Evolutionary conservation across 2,888 invertebrate genomes (phyloP).

Genomic region (Ceraclea dissimilis): DNA sequence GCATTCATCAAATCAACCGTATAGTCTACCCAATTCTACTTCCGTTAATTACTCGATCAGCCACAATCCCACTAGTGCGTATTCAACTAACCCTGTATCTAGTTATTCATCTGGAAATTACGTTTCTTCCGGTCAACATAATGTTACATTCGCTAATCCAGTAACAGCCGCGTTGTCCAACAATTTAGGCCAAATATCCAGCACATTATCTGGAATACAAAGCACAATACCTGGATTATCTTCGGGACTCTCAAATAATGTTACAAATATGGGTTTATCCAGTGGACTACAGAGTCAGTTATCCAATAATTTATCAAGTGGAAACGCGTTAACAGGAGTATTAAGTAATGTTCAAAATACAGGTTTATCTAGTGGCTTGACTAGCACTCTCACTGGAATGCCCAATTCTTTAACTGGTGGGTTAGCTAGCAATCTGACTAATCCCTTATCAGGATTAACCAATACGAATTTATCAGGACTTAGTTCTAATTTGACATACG

Average conservation of each 20-base stretch:
- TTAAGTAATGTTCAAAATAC: conserved; percentile 42
- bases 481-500: conserved; percentile 42
- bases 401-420: conserved; percentile 41
- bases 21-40: conserved; percentile 43
- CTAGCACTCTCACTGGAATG: conserved; percentile 40
- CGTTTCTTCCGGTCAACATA: conserved; percentile 41
- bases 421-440: conserved; percentile 32
- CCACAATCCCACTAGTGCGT: conserved; percentile 46
- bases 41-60: conserved; percentile 42
- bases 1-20: conserved; percentile 38
- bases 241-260: conserved; percentile 39
- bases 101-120: conserved; percentile 44
- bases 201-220: conserved; percentile 44
- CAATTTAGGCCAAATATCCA: conserved; percentile 46
- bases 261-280: conserved; percentile 36
- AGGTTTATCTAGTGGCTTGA: conserved; percentile 38
- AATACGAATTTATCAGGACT: conserved; percentile 40
- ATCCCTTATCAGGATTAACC: conserved; percentile 40
- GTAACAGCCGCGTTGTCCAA: conserved; percentile 45
- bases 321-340: conserved; percentile 41
- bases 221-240: conserved; percentile 44
- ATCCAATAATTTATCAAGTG: conserved; percentile 34
- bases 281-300: conserved; percentile 42
- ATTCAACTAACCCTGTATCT: conserved; percentile 42
- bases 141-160: conserved; percentile 47